These are phyloP conservation scores for Berghia stephanieae DNA, from an alignment of 1,140 invertebrate genomes.

Conservation along the genomic window DNA sequence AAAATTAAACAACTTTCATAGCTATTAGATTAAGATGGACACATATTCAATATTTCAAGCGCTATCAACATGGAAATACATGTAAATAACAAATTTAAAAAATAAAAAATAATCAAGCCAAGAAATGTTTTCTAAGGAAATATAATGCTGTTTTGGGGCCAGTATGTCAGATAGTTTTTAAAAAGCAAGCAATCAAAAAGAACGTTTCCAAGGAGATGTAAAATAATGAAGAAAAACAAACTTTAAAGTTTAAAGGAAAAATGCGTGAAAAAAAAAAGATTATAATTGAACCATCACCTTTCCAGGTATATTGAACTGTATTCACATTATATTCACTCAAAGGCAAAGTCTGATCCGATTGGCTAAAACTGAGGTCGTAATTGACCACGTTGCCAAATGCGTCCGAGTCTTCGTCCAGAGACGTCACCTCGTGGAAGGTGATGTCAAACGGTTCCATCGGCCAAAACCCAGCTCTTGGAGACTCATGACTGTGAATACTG, in stretches of 20 bases:
- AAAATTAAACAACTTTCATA: too few relatives aligned
- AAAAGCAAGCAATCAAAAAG: slow-evolving; percentile 5
- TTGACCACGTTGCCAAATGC: slow-evolving; percentile 56
- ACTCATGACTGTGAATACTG: too few relatives aligned
- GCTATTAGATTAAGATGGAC: too few relatives aligned
- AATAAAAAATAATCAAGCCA: not conserved
- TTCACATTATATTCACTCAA: slow-evolving; percentile 28
- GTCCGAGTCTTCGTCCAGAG: slow-evolving; percentile 51
- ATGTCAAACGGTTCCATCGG: slow-evolving; percentile 65
- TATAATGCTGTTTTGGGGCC: not conserved
- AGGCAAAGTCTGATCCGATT: slow-evolving; percentile 15
- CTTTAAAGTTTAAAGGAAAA: not conserved
- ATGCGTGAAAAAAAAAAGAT: too few relatives aligned
- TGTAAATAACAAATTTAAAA: too few relatives aligned
- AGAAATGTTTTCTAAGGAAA: not conserved
- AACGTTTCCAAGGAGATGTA: not conserved
- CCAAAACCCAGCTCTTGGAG: too few relatives aligned
- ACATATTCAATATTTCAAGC: too few relatives aligned
- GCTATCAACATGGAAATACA: too few relatives aligned
- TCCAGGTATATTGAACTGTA: slow-evolving; percentile 22
- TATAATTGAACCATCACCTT: too few relatives aligned
- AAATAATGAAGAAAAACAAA: not conserved
- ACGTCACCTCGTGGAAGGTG: slow-evolving; percentile 58
- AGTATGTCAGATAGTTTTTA: not conserved
- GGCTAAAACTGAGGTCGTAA: slow-evolving; percentile 46